Evolutionary conservation across 2,797 vertebrate genomes (phyloP), one percentile per base, ranked within the genome.

Genomic region (Schizopygopsis malacanthus): DNA sequence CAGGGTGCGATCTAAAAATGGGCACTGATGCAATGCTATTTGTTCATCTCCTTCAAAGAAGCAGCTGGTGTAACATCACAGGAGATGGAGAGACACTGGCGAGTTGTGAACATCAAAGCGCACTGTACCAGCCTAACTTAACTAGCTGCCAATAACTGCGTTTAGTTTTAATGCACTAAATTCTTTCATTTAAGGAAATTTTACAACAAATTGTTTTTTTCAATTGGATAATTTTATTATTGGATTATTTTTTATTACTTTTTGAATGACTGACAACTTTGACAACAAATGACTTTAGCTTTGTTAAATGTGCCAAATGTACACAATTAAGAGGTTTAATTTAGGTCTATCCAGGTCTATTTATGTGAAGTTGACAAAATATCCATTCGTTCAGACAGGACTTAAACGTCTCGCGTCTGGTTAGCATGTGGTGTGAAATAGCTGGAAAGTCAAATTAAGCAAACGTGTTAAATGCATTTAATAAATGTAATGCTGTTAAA

Each of bases 1-100:
- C 39, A 69, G 67, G 73, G 54, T 11, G 39, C 7, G 0, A 63
- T 82, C 88, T 89, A 88, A 89, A 90, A 91, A 84, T 73, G 77
- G 78, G 83, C 88, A 77, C 80, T 90, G 84, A 92, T 37, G 13
- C 82, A 87, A 90, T 80, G 56, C 87, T 89, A 91, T 90, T 90
- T 91, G 91, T 92, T 90, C 70, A 87, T 79, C 52, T 18, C 71
- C 18, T 37, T 84, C 81, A 88, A 86, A 83, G 85, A 87, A 75
- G 15, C 47, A 71, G 18, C 22, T 71, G 63, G 52, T 9, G 63
- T 52, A 79, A 87, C 77, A 80, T 79, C 75, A 80, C 80, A 79
- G 65, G 75, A 80, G 81, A 85, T 16, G 88, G 85, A 89, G 90
- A 78, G 73, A 87, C 16, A 20, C 47, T 86, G 77, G 75, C 4